These are phyloP conservation scores for Phragmatobia fuliginosa DNA, from an alignment of 2,888 invertebrate species.

Conservation along the genomic window DNA sequence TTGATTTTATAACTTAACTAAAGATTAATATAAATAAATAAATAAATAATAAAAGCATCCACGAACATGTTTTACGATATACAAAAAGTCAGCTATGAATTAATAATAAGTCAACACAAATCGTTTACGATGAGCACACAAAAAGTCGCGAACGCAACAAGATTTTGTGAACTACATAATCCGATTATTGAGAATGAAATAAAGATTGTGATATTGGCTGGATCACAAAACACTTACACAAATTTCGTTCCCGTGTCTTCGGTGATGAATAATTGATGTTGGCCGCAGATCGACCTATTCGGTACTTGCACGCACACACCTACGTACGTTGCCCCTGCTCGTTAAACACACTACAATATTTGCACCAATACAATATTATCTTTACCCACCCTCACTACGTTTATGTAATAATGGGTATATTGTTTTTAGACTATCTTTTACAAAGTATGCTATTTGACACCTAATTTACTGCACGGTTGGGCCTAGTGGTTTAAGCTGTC, in stretches of 20 bases:
- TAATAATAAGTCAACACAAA: slow-evolving; percentile 22
- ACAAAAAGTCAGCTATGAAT: slow-evolving; percentile 21
- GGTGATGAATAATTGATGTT: slow-evolving; percentile 82
- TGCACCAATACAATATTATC: slow-evolving; percentile 50
- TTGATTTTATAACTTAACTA: neutral
- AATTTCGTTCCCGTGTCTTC: slow-evolving; percentile 84
- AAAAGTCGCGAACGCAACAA: slow-evolving; percentile 72
- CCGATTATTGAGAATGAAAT: slow-evolving; percentile 83
- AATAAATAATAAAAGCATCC: neutral
- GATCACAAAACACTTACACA: slow-evolving; percentile 85
- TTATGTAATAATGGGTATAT: slow-evolving; percentile 40
- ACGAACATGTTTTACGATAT: slow-evolving; percentile 21
- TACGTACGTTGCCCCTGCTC: slow-evolving; percentile 16
- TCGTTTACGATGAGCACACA: slow-evolving; percentile 57
- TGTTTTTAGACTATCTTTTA: slow-evolving; percentile 41
- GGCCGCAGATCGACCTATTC: slow-evolving; percentile 65
- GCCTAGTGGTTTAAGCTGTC: too few relatives aligned
- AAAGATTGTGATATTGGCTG: slow-evolving; percentile 82
- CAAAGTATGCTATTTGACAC: too few relatives aligned
- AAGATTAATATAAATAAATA: too few relatives aligned
- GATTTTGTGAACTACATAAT: slow-evolving; percentile 76
- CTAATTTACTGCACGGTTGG: too few relatives aligned
- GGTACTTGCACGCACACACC: slow-evolving; percentile 49
- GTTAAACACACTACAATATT: slow-evolving; percentile 44
- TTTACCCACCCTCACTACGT: slow-evolving; percentile 34